A percentile compares a stretch with the other conserved stretches of the same genome.
phyloP scores from a whole-genome alignment of 2,888 invertebrate species.

The Platynereis dumerilii region DNA sequence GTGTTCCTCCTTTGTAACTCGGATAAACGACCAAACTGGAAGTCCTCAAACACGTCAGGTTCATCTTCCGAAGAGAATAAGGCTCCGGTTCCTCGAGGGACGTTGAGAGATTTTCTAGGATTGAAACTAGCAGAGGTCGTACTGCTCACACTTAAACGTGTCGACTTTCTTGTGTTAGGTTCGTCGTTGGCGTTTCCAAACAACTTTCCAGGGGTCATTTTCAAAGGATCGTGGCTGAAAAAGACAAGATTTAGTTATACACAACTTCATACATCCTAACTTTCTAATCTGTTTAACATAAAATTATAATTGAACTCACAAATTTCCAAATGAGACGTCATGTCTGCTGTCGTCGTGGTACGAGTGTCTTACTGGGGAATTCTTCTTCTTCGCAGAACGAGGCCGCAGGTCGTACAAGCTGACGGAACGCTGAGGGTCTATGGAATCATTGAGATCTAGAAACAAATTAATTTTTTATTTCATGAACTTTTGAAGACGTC shows the following conservation, averaged over 20 bases:
- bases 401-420: constrained; percentile 4
- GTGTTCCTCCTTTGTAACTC: constrained; percentile 63
- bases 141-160: constrained; percentile 15
- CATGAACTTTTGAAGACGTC: too few species aligned
- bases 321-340: too few species aligned
- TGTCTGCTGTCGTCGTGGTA: too few species aligned
- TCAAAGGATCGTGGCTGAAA: constrained; percentile 1
- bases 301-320: too few species aligned
- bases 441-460: constrained; percentile 4
- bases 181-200: background rate
- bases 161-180: background rate
- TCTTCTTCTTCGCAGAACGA: background rate
- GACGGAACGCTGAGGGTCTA: constrained; percentile 1
- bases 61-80: constrained; percentile 55
- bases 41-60: constrained; percentile 38
- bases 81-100: constrained; percentile 36
- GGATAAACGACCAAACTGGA: constrained; percentile 52
- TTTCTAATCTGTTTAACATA: too few species aligned
- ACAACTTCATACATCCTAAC: too few species aligned
- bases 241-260: background rate
- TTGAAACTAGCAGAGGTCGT: constrained; percentile 6
- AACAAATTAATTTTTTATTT: too few species aligned
- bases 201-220: background rate
- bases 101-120: constrained; percentile 1
- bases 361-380: background rate